Evolutionary conservation across 2,797 vertebrate genomes (phyloP), one percentile per base, ranked within the genome.

Genomic region (Chelidonichthys spinosus): DNA sequence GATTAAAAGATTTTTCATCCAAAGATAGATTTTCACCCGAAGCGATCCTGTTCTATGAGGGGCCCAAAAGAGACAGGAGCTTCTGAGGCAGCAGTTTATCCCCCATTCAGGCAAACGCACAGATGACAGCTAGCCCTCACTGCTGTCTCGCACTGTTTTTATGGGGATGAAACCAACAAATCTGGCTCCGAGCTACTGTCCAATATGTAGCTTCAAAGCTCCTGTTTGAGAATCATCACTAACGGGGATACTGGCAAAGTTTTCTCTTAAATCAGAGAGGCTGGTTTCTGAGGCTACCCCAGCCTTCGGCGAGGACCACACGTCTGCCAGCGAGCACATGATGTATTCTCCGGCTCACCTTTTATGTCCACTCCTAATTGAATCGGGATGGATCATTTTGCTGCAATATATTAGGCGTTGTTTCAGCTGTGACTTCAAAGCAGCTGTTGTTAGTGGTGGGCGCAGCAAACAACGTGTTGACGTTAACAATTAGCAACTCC

Each of bases 11-110:
- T 85, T 84, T 88, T 83, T 85, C 75, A 82, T 84, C 74, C 81
- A 61, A 81, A 73, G 86, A 79, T 76, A 74, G 83, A 87, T 90
- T 87, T 90, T 80, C 82, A 91, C 92, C 92, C 82, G 68, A 87
- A 93, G 94, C 91, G 44, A 87, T 72, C 42, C 18, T 36, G 70
- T 69, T 89, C 81, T 88, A 63, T 35, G 42, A 85, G 76, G 82
- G 68, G 85, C 88, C 87, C 86, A 56, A 78, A 86, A 90, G 90
- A 93, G 92, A 93, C 92, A 89, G 82, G 64, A 83, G 78, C 83
- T 79, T 92, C 92, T 92, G 90, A 94, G 88, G 89, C 91, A 92
- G 93, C 91, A 92, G 70, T 93, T 93, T 92, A 86, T 79, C 70
- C 70, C 74, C 50, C 61, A 67, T 78, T 70, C 79, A 91, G 78